phyloP scores from a whole-genome alignment of 2,797 vertebrate genomes.

The Poliocrania exsul region DNA sequence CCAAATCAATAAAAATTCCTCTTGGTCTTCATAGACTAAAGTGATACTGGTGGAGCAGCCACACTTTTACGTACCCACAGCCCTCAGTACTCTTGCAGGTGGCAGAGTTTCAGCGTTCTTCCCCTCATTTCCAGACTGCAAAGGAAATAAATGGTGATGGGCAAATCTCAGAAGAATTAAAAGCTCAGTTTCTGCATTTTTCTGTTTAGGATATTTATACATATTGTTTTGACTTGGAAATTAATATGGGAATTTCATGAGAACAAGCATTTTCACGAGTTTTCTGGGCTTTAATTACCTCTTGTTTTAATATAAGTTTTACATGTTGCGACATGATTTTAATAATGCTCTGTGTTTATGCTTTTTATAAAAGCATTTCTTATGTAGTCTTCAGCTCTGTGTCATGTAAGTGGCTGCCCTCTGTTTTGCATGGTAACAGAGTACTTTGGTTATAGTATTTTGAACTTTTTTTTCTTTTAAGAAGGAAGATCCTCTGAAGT shows the following conservation, averaged over 20 bases:
- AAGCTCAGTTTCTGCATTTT: not conserved
- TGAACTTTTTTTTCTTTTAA: not conserved
- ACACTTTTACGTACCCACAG: not conserved
- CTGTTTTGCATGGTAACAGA: not conserved
- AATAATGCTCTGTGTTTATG: not conserved
- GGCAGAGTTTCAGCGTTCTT: not conserved
- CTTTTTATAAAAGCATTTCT: constrained; percentile 19
- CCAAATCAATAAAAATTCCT: constrained; percentile 58
- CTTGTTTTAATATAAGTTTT: not conserved
- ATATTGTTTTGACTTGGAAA: constrained; percentile 6
- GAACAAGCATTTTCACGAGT: not conserved
- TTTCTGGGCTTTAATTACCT: constrained; percentile 19
- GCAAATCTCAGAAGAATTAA: not conserved
- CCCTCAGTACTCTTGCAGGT: not conserved
- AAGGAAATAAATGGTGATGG: constrained; percentile 16
- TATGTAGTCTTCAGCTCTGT: not conserved
- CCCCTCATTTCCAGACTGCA: not conserved
- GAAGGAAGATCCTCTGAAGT: not conserved
- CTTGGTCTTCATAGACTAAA: not conserved
- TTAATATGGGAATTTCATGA: not conserved
- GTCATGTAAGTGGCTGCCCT: not conserved
- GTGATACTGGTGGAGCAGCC: not conserved
- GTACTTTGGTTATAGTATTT: not conserved
- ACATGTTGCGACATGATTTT: not conserved
- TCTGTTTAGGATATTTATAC: not conserved